Evolutionary conservation across 1,140 invertebrate species (phyloP).

Genomic region (Sycophila sp.): DNA sequence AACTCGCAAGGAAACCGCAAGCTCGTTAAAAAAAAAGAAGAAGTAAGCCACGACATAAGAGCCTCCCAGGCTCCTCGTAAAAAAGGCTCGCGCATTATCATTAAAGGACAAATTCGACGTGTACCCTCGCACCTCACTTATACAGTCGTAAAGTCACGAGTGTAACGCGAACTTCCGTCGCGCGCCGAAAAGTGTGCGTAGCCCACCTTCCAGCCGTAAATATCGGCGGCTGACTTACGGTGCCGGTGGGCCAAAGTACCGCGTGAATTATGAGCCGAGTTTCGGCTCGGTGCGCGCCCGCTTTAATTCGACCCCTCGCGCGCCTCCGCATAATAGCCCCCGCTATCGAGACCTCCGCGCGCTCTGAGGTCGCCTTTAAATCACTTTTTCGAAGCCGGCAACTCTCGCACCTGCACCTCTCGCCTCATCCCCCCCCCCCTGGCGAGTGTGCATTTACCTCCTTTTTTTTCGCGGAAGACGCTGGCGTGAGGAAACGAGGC

Average conservation of each 20-base stretch:
- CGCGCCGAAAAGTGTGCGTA: background rate
- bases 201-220: no score
- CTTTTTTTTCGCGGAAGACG: background rate
- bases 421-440: no score
- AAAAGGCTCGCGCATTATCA: background rate
- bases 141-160: background rate
- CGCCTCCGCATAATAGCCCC: background rate
- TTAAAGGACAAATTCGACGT: conserved; percentile 8
- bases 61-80: no score
- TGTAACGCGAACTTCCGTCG: background rate
- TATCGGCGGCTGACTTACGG: no score
- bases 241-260: background rate
- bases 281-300: background rate
- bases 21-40: no score
- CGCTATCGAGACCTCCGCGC: background rate
- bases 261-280: background rate
- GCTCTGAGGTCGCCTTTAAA: background rate
- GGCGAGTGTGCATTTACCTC: no score
- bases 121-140: background rate
- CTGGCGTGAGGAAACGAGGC: background rate
- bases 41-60: no score
- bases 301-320: background rate
- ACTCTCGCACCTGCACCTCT: background rate
- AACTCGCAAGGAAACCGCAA: no score
- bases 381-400: background rate